Base-by-base conservation (phyloP, 1,140 invertebrate species). In the Brachionus koreanus region DNA sequence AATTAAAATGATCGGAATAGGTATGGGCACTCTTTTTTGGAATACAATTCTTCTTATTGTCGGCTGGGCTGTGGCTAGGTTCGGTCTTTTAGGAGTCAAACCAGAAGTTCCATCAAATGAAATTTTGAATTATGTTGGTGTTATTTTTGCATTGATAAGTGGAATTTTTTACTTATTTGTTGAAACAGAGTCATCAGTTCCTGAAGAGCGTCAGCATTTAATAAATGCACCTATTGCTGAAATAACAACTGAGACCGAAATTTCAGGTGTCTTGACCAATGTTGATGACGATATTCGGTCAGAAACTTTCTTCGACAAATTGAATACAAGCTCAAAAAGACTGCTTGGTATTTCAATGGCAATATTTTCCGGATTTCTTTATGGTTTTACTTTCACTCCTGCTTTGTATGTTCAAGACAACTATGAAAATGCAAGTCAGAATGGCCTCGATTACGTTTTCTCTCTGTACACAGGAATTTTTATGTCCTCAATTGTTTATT, bases 361-460 rank as follows among this genome's bases (percentile, higher is more conserved):
- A 5, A 69, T 88, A 2, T 29, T 87, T 33, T 87, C 89, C 63
- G 89, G 89, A 5, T n/a, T 88, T 5, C 84, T 88, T 6, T 89
- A 88, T 84, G 89, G 88, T 23, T 65, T 87, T n/a, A 85, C 84
- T 19, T 89, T 89, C 83, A 85, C 86, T 29, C 88, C 89, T 5
- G 84, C 87, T 23, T 86, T 88, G 46, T 88, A 89, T 82, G 84
- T 88, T 0, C 86, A 89, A 84, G 87, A 89, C 69, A 85, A 87
- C 65, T 74, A 83, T 43, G 19, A 46, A 5, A 7, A 69, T 82
- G 39, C 84, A 9, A 81, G 84, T 16, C 83, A 85, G 65, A 83
- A 84, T 87, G 89, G 84, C 75, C 83, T 90, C 37, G 87, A 89
- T 79, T 90, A 89, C 84, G 88, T 88, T 6, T 90, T 90, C 85